Percentiles rank a stretch among this genome's conserved stretches.
phyloP scores from a whole-genome alignment of 1,140 invertebrate species.

The Drosophila teissieri region DNA sequence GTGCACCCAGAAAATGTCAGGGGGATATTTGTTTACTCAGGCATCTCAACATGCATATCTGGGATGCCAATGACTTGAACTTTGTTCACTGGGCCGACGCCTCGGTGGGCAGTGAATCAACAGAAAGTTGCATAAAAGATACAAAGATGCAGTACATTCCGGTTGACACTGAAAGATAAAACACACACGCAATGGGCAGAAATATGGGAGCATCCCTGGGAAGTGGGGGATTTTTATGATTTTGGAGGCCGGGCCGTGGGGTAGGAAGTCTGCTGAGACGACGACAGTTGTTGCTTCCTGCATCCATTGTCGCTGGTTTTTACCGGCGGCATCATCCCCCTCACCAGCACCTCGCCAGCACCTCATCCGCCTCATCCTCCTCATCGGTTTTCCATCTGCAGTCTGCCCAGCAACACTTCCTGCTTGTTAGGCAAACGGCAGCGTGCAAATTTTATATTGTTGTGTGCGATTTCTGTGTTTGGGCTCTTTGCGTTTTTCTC shows the following conservation, averaged over 20 bases:
- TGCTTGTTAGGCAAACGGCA: conserved; percentile 76
- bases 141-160: conserved; percentile 18
- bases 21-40: not conserved
- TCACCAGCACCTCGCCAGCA: not conserved
- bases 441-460: conserved; percentile 74
- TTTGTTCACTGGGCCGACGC: conserved; percentile 1
- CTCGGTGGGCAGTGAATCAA: conserved; percentile 16
- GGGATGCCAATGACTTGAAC: conserved; percentile 29
- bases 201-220: conserved; percentile 57
- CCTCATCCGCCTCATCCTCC: conserved; percentile 6
- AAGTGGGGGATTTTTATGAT: conserved; percentile 6
- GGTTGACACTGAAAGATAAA: conserved; percentile 66
- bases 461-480: conserved; percentile 56
- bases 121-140: conserved; percentile 35
- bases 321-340: conserved; percentile 53
- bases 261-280: conserved; percentile 60
- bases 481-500: conserved; percentile 42
- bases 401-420: conserved; percentile 59
- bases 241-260: not conserved
- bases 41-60: conserved; percentile 2
- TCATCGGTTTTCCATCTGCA: conserved; percentile 11
- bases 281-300: conserved; percentile 75
- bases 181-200: conserved; percentile 59
- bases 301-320: conserved; percentile 75
- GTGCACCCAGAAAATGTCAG: conserved; percentile 9